These are phyloP conservation scores for Apteryx owenii DNA, from an alignment of 2,113 vertebrate species.

Conservation along the genomic window DNA sequence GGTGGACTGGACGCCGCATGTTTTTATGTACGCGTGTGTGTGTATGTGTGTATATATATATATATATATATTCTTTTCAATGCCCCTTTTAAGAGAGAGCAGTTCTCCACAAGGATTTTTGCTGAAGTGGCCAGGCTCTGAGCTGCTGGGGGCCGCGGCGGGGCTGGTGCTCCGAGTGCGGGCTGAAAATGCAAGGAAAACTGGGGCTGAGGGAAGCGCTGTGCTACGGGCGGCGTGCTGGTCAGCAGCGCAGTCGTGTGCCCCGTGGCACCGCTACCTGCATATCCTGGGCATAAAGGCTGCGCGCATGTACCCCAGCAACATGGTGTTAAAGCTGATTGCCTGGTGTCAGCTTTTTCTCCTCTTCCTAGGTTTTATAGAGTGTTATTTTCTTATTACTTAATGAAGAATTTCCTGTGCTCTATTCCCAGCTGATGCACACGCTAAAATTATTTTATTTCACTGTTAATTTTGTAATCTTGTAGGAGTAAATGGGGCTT, in stretches of 20 bases:
- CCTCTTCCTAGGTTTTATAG: not conserved
- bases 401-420: not conserved
- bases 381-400: not conserved
- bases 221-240: too few relatives aligned
- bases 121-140: too few relatives aligned
- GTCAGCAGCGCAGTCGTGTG: not conserved
- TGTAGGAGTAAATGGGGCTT: accelerated
- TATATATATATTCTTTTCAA: too few relatives aligned
- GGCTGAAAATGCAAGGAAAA: too few relatives aligned
- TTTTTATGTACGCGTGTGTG: too few relatives aligned
- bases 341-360: accelerated
- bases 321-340: accelerated
- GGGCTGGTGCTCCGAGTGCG: too few relatives aligned
- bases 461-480: not conserved
- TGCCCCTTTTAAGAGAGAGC: too few relatives aligned
- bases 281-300: too few relatives aligned
- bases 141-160: too few relatives aligned
- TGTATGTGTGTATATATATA: not conserved
- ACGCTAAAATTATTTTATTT: not conserved
- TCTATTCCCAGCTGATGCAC: accelerated
- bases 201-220: too few relatives aligned
- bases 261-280: too few relatives aligned
- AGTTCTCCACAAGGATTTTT: too few relatives aligned
- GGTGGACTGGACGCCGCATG: not conserved
- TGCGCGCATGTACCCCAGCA: accelerated